Evolutionary conservation across 92 coral and sea anemone genomes (phyloP), one percentile per base, ranked within the genome.

Genomic region (Porites divaricata): DNA sequence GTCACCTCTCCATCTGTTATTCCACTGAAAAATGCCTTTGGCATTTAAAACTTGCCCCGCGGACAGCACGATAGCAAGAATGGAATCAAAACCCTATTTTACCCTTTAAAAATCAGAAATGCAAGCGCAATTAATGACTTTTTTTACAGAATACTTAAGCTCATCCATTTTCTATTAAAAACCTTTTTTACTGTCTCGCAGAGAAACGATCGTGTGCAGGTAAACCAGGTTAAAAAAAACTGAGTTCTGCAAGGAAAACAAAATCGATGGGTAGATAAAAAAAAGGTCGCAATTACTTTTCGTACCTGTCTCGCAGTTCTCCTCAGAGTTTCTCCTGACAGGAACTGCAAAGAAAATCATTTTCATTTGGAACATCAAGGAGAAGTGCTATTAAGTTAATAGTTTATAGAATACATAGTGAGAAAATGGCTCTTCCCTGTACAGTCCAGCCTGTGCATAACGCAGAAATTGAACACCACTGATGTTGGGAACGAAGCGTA

Each of bases 291-390:
- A 53, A 51, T 6, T 22, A 21, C 1, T 21, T 50, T 65, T 22
- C 19, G 67, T 80, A 80, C 85, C 85, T 80, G 76, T 13, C 41
- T 69, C 70, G 69, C 85, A 80, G 54, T 5, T 51, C 68, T 80
- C 85, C n/a, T 80, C 76, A 2, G 51, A 72, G n/a, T 5, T 85
- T 41, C 64, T 78, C 20, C 16, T 49, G 13, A 85, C 70, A 57
- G 89, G 89, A 77, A 85, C 89, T 85, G 78, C 71, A 68, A 69
- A 16, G 51, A 77, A 68, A 77, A 15, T 56, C 20, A 77, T 17
- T 4, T 49, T 26, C 26, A 6, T 14, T 51, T 48, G 66, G 57
- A 19, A 50, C 62, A 70, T n/a, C 17, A 10, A 17, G 45, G 45
- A 4, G 4, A 35, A 4, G 45, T 4, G 45, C 45, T 35, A 35